Conservation (phyloP, 2,888 invertebrate species). For the Trachelus stipa region DNA sequence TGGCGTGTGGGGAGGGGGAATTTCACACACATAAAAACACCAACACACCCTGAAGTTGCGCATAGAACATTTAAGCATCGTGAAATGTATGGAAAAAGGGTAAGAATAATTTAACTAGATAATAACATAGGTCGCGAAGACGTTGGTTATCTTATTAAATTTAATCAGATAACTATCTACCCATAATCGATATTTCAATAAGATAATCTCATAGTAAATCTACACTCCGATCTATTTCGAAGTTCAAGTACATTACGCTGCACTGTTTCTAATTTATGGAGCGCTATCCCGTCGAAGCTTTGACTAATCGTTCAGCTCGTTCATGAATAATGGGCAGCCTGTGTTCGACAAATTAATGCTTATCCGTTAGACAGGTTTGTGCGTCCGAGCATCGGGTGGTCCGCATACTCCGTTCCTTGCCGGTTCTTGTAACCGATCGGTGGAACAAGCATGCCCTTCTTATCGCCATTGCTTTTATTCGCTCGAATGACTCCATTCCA, state of each 20-base stretch:
- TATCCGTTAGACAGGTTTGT: constrained; percentile 6
- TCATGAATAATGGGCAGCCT: constrained; percentile 6
- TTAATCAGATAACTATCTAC: not conserved
- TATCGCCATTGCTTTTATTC: not conserved
- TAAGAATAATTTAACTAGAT: not conserved
- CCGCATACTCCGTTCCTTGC: not conserved
- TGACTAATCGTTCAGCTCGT: constrained; percentile 1
- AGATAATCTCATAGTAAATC: not conserved
- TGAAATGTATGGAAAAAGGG: not conserved
- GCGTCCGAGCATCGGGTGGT: not conserved
- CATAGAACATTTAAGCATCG: not conserved
- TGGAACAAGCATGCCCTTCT: not conserved
- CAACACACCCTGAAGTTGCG: not conserved
- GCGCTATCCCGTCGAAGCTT: not conserved
- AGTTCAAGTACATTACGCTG: not conserved
- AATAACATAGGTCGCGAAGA: not conserved
- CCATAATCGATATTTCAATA: not conserved
- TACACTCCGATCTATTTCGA: not conserved
- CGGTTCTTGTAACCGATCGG: not conserved
- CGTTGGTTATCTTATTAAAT: not conserved
- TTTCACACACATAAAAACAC: not conserved
- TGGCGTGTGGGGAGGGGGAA: constrained; percentile 18
- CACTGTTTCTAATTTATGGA: not conserved
- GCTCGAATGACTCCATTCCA: not conserved
- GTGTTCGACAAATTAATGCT: constrained; percentile 7